Evolutionary conservation across 2,888 invertebrate genomes (phyloP), one percentile per base, ranked within the genome.

Genomic region (Alloscopus bannaensis): DNA sequence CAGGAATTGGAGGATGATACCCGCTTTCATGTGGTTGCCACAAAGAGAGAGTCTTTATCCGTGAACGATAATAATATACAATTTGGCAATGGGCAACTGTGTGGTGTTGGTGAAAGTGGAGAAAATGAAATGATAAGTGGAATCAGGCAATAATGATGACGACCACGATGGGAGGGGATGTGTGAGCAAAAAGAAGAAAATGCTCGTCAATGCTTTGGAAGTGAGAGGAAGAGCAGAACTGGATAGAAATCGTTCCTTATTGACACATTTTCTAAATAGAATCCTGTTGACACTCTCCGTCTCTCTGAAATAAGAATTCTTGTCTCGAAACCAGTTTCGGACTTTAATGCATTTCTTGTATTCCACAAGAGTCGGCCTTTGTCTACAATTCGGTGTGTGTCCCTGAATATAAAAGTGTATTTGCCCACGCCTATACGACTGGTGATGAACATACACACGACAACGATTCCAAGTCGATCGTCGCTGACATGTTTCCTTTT

Each of bases 231-330:
- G 57, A 68, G 40, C 40, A 68, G 18, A n/a, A 52, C 36, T 36
- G 36, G 36, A 47, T 16, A 64, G 52, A 72, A 72, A 31, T 62
- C 36, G 52, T 62, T 50, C 62, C 62, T 52, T 71, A 64, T 64
- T 72, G 72, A 71, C 64, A 64, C 36, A 64, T 72, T 64, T 52
- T 55, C 64, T 72, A 72, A 72, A 72, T 55, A 72, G 64, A 72
- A 55, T 72, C 64, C 55, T 72, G 55, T 72, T 64, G 55, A 72
- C 64, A 72, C 64, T 55, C n/a, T n/a, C n/a, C n/a, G n/a, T n/a
- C n/a, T n/a, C n/a, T n/a, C n/a, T n/a, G n/a, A n/a, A n/a, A n/a
- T n/a, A n/a, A n/a, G n/a, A n/a, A n/a, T n/a, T n/a, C n/a, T n/a
- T n/a, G n/a, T n/a, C n/a, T n/a, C n/a, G n/a, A n/a, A n/a, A n/a